Base-by-base conservation (phyloP, 1,140 invertebrate genomes). In the Drosophila malerkotliana region DNA sequence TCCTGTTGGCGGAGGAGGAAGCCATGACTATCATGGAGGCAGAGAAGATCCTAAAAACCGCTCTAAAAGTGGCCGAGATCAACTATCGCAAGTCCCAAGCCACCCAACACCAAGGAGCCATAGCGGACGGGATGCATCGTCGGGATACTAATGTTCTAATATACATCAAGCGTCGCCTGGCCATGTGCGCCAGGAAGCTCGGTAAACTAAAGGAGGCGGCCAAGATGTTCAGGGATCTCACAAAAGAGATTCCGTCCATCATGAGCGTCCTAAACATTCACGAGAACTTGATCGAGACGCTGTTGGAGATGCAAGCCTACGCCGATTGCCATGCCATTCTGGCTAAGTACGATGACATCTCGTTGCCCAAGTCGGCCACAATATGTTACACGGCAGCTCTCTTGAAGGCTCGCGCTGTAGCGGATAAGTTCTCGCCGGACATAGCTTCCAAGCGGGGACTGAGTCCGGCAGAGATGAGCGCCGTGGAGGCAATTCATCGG, bases 311-410 rank as follows among this genome's bases (percentile, higher is more conserved):
- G 94, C 97, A 98, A 92, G 97, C 97, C 0, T 99, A 99, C 92
- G 97, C 98, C 21, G 98, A 99, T 83, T 92, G 91, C 63, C 97
- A 99, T 93, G 97, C 98, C 44, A 97, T 99, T 37, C 92, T 99
- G 76, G 97, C 98, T 10, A 98, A 98, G 92, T 99, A 99, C 92
- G 98, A 99, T 92, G 98, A 99, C 92, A 98, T 98, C 64, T 97
- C 95, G 88, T 93, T 98, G 80, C 98, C 98, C 24, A 98, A 98
- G 92, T 99, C 98, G 59, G 98, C 98, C 9, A 96, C 97, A n/a
- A 98, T 99, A 77, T 98, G 97, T 93, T 99, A 99, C 92, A 99
- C 98, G 62, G 96, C 97, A 30, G 98, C 98, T 15, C 92, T 99
- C 60, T 93, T 99, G 7, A 99, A 99, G 93, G 97, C 98, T 0